Evolutionary conservation across 1,140 invertebrate species (phyloP).

Genomic region (Aphidius ervi): DNA sequence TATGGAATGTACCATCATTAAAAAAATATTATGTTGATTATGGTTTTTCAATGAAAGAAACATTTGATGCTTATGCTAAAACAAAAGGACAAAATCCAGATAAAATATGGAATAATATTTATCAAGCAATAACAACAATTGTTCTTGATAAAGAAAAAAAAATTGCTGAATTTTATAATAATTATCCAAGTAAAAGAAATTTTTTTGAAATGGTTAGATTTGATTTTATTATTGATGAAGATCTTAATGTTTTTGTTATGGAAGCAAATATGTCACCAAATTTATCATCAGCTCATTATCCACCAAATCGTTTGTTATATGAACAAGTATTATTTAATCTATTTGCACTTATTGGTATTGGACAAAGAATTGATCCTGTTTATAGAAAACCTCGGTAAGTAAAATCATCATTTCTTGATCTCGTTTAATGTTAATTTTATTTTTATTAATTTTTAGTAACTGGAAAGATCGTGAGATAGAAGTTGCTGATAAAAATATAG

Average conservation of each 20-base stretch:
- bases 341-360: conserved; percentile 77
- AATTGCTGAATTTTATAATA: conserved; percentile 58
- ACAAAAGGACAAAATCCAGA: conserved; percentile 67
- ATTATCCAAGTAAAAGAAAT: conserved; percentile 55
- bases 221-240: conserved; percentile 87
- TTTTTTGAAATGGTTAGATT: conserved; percentile 95
- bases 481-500: conserved; percentile 75
- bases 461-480: conserved; percentile 61
- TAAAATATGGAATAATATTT: conserved; percentile 77
- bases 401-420: conserved; percentile 7
- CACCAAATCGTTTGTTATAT: conserved; percentile 82
- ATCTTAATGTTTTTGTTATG: conserved; percentile 84
- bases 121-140: conserved; percentile 72
- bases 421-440: conserved; percentile 17
- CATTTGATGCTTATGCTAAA: conserved; percentile 77
- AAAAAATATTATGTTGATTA: conserved; percentile 71
- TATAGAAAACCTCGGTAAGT: conserved; percentile 47
- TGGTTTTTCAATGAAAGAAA: conserved; percentile 81
- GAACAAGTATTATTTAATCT: conserved; percentile 89
- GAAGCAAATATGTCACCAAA: conserved; percentile 99
- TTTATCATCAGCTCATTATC: conserved; percentile 88
- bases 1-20: conserved; percentile 88
- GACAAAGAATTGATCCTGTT: conserved; percentile 48
- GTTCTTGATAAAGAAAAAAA: conserved; percentile 71
- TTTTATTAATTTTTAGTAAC: conserved; percentile 25